phyloP scores from a whole-genome alignment of 2,888 invertebrate species.

The Ptychoptera contaminata region DNA sequence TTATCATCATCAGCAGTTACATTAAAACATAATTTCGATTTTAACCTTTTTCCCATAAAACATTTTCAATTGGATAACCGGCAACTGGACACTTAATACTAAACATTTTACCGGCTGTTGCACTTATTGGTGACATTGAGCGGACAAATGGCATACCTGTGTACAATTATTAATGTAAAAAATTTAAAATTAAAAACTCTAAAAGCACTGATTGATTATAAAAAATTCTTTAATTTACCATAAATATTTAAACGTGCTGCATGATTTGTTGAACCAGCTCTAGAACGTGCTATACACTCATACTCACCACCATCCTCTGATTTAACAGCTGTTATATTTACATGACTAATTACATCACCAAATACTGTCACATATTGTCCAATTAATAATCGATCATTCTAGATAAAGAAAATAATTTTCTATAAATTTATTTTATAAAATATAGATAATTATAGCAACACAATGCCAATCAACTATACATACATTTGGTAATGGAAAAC shows the following conservation, averaged over 20 bases:
- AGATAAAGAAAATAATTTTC: constrained; percentile 10
- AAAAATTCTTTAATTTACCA: constrained; percentile 32
- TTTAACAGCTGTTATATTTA: constrained; percentile 72
- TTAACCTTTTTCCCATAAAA: constrained; percentile 76
- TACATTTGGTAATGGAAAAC: constrained; percentile 46
- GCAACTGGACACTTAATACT: constrained; percentile 80
- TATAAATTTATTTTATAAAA: background rate
- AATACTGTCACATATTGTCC: constrained; percentile 83
- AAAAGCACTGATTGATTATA: background rate
- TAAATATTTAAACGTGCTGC: constrained; percentile 79
- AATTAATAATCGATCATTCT: constrained; percentile 58
- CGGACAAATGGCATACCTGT: constrained; percentile 63
- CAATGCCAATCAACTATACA: constrained; percentile 1
- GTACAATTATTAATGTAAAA: constrained; percentile 6
- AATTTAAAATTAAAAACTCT: constrained; percentile 1
- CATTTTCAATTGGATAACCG: constrained; percentile 71
- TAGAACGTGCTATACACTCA: constrained; percentile 66
- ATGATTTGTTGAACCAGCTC: constrained; percentile 60
- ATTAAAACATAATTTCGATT: constrained; percentile 3
- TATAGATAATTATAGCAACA: background rate
- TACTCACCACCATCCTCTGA: constrained; percentile 84
- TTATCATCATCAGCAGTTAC: constrained; percentile 1
- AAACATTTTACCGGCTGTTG: constrained; percentile 65
- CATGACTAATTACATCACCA: constrained; percentile 82
- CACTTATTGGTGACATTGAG: constrained; percentile 70